phyloP scores from a whole-genome alignment of 2,888 invertebrate genomes.

The Chymomyza fuscimana region DNA sequence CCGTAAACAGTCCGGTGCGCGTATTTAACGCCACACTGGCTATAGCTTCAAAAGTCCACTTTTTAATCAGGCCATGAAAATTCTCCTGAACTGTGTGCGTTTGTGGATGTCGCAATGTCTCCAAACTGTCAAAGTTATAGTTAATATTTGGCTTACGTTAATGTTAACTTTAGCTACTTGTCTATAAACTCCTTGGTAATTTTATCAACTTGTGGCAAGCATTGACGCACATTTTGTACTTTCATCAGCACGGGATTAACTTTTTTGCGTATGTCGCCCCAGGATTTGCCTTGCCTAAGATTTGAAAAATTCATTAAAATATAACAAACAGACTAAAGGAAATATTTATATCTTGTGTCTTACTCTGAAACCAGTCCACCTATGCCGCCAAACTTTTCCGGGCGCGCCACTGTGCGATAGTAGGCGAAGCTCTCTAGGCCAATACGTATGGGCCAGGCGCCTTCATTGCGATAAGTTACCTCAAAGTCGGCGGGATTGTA shows the following conservation, averaged over 20 bases:
- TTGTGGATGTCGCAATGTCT: slow-evolving; percentile 50
- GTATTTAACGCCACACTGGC: slow-evolving; percentile 78
- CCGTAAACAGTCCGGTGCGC: slow-evolving; percentile 65
- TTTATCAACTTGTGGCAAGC: slow-evolving; percentile 64
- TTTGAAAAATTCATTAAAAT: neutral
- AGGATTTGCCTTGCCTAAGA: slow-evolving; percentile 83
- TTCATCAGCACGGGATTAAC: slow-evolving; percentile 77
- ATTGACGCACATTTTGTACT: slow-evolving; percentile 68
- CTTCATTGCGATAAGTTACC: slow-evolving; percentile 79
- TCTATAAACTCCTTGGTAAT: slow-evolving; percentile 71
- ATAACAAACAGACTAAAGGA: no score
- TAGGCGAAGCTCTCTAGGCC: slow-evolving; percentile 79
- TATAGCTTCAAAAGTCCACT: slow-evolving; percentile 83
- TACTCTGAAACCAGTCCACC: slow-evolving; percentile 75
- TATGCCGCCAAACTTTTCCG: slow-evolving; percentile 77
- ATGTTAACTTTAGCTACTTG: slow-evolving; percentile 44
- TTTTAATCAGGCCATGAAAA: slow-evolving; percentile 81
- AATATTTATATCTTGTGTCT: slow-evolving; percentile 33
- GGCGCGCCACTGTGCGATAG: slow-evolving; percentile 78
- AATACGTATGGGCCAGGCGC: slow-evolving; percentile 80
- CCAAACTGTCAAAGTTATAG: slow-evolving; percentile 52
- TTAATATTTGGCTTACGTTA: neutral
- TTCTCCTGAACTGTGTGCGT: slow-evolving; percentile 66
- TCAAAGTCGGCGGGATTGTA: slow-evolving; percentile 82
- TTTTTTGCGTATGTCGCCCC: slow-evolving; percentile 85